Conservation (phyloP, 37 sponge, comb jelly and placozoan species). For the Crambe crambe region DNA sequence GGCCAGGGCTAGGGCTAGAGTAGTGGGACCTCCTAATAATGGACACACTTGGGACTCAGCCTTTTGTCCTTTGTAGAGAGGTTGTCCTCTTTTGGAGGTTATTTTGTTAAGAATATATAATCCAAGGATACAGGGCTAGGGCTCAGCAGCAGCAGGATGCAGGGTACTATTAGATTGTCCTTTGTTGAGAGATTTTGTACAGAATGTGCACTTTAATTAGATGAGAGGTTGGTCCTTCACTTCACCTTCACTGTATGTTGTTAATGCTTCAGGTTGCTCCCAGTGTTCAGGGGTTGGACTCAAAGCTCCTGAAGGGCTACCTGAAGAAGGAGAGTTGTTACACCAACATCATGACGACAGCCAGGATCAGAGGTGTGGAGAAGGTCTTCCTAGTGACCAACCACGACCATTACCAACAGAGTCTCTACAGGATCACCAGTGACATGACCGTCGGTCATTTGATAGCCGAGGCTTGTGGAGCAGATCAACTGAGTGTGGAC, state of each 20-base stretch:
- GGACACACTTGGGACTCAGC: too few species aligned
- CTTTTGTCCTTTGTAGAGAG: too few species aligned
- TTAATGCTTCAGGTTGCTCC: constrained; percentile 38
- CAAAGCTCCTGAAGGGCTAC: constrained; percentile 66
- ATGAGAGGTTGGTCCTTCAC: too few species aligned
- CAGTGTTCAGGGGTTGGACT: constrained; percentile 59
- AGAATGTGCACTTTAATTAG: too few species aligned
- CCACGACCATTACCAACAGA: background rate
- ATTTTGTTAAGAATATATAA: too few species aligned
- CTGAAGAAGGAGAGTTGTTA: constrained; percentile 84
- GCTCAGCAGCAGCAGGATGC: too few species aligned
- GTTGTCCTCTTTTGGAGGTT: too few species aligned
- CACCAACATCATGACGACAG: constrained; percentile 69
- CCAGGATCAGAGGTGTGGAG: constrained; percentile 53
- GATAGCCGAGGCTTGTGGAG: constrained; percentile 19
- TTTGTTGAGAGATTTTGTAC: too few species aligned
- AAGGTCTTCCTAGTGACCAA: constrained; percentile 9
- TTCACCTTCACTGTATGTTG: too few species aligned
- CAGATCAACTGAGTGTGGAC: constrained; percentile 12
- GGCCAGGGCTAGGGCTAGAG: background rate
- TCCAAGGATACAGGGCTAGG: too few species aligned
- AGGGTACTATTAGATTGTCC: too few species aligned
- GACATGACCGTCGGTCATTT: constrained; percentile 51
- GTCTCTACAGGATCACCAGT: background rate
- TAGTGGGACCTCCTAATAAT: too few species aligned